Evolutionary conservation across 2,888 invertebrate genomes (phyloP).

Genomic region (Perdita meconis): DNA sequence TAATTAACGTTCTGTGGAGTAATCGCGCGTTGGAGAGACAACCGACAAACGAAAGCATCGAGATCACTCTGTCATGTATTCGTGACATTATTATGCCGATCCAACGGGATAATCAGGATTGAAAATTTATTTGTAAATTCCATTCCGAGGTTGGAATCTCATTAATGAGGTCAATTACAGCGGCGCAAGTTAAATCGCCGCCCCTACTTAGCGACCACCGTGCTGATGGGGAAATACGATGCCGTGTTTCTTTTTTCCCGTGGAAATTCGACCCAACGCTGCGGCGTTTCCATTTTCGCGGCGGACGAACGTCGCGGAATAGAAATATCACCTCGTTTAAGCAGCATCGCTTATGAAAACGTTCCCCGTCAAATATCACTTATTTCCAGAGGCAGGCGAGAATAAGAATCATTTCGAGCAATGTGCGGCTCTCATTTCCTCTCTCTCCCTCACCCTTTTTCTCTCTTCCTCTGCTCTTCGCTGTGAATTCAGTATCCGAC

Average conservation of each 20-base stretch:
- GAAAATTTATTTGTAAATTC: slow-evolving; percentile 51
- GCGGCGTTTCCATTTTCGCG: not conserved
- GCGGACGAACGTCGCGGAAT: not conserved
- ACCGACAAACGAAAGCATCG: slow-evolving; percentile 13
- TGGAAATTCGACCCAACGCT: too few relatives aligned
- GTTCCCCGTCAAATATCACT: slow-evolving; percentile 12
- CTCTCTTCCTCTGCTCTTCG: too few relatives aligned
- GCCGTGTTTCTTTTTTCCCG: not conserved
- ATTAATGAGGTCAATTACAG: slow-evolving; percentile 31
- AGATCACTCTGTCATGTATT: slow-evolving; percentile 12
- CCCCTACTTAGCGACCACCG: not conserved
- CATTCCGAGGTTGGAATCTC: slow-evolving; percentile 24
- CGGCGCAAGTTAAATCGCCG: slow-evolving; percentile 25
- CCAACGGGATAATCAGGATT: not conserved
- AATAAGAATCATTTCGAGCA: not conserved
- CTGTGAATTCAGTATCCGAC: too few relatives aligned
- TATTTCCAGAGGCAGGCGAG: slow-evolving; percentile 2
- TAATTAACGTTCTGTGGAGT: not conserved
- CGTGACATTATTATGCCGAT: slow-evolving; percentile 8
- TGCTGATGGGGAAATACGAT: not conserved
- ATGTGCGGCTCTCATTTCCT: not conserved
- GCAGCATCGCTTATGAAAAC: not conserved
- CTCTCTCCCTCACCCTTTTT: too few relatives aligned
- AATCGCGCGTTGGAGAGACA: not conserved
- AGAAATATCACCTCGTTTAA: not conserved